phyloP scores from a whole-genome alignment of 2,888 invertebrate species.

The Drosophila lutescens region DNA sequence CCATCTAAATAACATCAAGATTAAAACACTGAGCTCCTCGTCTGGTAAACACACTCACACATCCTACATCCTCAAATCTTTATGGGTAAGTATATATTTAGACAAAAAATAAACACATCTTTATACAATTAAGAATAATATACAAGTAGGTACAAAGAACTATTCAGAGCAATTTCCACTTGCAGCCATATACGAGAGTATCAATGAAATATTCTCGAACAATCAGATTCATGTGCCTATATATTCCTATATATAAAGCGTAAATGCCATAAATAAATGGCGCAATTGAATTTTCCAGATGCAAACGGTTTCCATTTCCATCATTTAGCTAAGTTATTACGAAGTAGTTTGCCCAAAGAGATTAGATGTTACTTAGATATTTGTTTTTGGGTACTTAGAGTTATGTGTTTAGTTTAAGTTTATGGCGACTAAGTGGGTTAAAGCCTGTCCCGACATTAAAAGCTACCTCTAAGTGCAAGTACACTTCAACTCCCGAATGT shows the following conservation, averaged over 20 bases:
- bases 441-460: background rate
- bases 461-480: background rate
- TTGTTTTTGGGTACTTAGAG: background rate
- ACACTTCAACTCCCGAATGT: background rate
- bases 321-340: too few relatives aligned
- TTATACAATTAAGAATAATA: background rate
- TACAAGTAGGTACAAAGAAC: background rate
- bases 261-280: slow-evolving; percentile 11
- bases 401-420: background rate
- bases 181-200: slow-evolving; percentile 1
- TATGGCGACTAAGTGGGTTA: background rate
- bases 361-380: too few relatives aligned
- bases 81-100: background rate
- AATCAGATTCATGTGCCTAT: slow-evolving; percentile 2
- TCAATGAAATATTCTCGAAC: slow-evolving; percentile 10
- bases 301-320: background rate
- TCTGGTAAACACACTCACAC: background rate
- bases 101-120: slow-evolving; percentile 3
- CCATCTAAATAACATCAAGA: background rate
- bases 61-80: background rate
- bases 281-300: slow-evolving; percentile 5
- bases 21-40: background rate
- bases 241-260: background rate
- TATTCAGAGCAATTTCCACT: slow-evolving; percentile 8
- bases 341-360: background rate